Evolutionary conservation across 1,140 invertebrate species (phyloP).

Genomic region (Orius insidiosus): DNA sequence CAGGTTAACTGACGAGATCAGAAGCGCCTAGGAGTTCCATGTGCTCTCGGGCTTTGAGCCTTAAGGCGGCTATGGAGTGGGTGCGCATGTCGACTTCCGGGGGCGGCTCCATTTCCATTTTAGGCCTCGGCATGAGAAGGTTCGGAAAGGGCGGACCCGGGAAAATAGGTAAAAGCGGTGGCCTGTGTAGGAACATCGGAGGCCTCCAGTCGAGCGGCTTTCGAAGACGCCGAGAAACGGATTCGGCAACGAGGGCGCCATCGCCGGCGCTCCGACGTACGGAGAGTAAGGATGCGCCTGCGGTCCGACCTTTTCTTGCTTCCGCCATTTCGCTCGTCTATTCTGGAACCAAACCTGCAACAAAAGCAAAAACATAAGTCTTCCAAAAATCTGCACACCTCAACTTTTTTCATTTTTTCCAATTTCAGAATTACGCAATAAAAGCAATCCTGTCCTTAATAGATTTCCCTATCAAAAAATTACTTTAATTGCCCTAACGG

Average conservation of each 20-base stretch:
- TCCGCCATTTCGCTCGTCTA: constrained; percentile 82
- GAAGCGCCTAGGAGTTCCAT: constrained; percentile 23
- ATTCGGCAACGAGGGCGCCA: constrained; percentile 56
- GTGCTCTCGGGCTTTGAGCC: constrained; percentile 82
- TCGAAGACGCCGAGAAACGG: constrained; percentile 54
- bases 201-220: constrained; percentile 50
- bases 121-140: constrained; percentile 39
- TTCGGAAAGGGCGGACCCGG: constrained; percentile 34
- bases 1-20: constrained; percentile 9
- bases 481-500: too few species aligned
- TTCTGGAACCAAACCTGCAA: constrained; percentile 96
- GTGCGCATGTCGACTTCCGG: constrained; percentile 59
- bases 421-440: too few species aligned
- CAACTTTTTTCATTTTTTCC: too few species aligned
- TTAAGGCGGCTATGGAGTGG: constrained; percentile 74
- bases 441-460: too few species aligned
- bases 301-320: constrained; percentile 72
- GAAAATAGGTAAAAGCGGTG: constrained; percentile 30
- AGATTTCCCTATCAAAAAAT: too few species aligned
- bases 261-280: constrained; percentile 43
- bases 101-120: constrained; percentile 32
- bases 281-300: constrained; percentile 79
- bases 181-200: constrained; percentile 33
- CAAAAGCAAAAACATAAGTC: constrained; percentile 21
- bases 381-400: neutral